Base-by-base conservation (phyloP, 2,797 vertebrate species). In the Poeciliopsis turneri region DNA sequence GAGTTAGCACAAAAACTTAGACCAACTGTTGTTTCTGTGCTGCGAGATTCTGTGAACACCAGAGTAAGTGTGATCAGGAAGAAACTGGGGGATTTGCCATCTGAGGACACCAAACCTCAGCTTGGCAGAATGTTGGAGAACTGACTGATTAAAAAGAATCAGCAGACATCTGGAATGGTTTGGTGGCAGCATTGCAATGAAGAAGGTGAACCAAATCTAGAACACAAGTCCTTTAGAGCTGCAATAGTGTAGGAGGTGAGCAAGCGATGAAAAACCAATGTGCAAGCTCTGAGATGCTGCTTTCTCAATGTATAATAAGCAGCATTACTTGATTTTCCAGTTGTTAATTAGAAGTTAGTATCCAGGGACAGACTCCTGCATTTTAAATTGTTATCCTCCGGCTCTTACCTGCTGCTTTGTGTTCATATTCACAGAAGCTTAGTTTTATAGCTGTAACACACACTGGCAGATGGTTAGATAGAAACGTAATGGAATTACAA, bases 221-320 rank as follows among this genome's bases (percentile, higher is more conserved):
- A 92, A 75, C 84, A 64, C 78, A 88, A 47, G 74, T 79, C 86
- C 77, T 88, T 88, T 74, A 87, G 78, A 90, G 85, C 86, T 90
- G 89, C 80, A 83, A 74, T 36, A 80, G 86, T 91, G 93, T 92
- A 86, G 92, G 92, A 89, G 92, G 92, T 41, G 61, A 87, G 64
- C 53, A 78, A 84, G 78, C 84, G 82, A 82, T 90, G 83, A 89
- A 86, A 88, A 90, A 70, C 84, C 76, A 89, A 78, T 85, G 80
- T 86, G 69, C 53, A 86, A 75, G 76, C 78, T 86, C 72, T 76
- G 55, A 75, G 41, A 75, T 83, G 43, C 80, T 80, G 7, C 79
- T 84, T 77, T n/a, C 41, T 77, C 76, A 77, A 46, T 83, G 57
- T 28, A 74, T 53, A 76, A 72, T 30, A 73, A 57, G 30, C 70